Evolutionary conservation across 2,797 vertebrate species (phyloP).

Genomic region (Gadopsis bispinosus): DNA sequence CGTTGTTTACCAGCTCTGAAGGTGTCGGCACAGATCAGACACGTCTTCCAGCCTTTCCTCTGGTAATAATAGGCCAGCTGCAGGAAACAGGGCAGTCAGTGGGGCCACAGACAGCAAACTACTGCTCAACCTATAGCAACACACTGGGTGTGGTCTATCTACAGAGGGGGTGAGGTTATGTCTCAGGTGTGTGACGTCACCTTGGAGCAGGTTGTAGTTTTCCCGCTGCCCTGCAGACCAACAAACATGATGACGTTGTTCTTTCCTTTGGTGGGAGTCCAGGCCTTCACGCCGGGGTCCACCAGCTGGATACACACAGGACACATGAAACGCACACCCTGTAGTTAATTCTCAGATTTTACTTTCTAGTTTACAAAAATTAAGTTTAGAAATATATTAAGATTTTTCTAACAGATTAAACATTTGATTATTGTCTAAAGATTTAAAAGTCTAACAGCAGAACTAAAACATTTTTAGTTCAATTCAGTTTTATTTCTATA

Average conservation of each 20-base stretch:
- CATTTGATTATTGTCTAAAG: not conserved
- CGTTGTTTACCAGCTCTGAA: conserved; percentile 93
- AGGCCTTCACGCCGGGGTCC: conserved; percentile 98
- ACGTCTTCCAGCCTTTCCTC: conserved; percentile 99
- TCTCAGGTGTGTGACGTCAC: conserved; percentile 70
- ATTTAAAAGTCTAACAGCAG: not conserved
- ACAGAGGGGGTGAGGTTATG: not conserved
- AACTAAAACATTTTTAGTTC: no score
- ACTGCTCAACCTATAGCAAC: not conserved
- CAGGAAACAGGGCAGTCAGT: conserved; percentile 14
- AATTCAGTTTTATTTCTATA: no score
- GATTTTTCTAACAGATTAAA: not conserved
- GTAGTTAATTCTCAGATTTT: no score
- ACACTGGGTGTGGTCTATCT: not conserved
- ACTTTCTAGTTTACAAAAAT: no score
- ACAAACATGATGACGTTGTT: conserved; percentile 99
- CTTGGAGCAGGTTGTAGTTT: conserved; percentile 99
- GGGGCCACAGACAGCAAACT: not conserved
- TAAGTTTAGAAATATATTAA: no score
- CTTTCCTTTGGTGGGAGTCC: conserved; percentile 98
- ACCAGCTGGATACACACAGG: conserved; percentile 86
- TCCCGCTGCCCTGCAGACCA: conserved; percentile 97
- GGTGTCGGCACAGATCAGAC: conserved; percentile 98
- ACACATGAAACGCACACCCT: conserved; percentile 16
- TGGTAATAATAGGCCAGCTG: conserved; percentile 98